phyloP scores from a whole-genome alignment of 2,113 vertebrate genomes.

The Pterocles orientalis region DNA sequence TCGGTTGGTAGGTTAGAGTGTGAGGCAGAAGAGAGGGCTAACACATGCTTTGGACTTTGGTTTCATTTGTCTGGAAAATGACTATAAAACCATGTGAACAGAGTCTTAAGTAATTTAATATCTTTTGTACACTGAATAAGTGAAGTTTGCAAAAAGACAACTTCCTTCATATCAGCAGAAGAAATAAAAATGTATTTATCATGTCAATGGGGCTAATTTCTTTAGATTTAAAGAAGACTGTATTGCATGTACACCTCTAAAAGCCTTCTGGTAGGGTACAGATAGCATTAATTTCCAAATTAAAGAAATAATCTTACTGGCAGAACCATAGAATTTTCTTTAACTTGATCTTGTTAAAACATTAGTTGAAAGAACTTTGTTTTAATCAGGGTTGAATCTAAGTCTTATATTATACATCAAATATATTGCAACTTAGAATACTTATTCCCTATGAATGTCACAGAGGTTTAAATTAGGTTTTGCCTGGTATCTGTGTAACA shows the following conservation, averaged over 20 bases:
- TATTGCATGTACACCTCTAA: neutral
- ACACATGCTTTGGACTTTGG: neutral
- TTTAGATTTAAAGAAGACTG: neutral
- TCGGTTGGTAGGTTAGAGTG: neutral
- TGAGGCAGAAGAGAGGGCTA: neutral
- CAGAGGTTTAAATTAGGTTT: neutral
- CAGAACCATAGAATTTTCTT: neutral
- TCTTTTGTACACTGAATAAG: neutral
- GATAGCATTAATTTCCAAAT: neutral
- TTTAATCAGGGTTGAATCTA: neutral
- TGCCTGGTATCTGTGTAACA: neutral
- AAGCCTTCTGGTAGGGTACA: neutral
- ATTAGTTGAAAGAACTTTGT: neutral
- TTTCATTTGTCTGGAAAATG: neutral
- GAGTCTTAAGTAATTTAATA: neutral
- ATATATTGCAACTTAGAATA: neutral
- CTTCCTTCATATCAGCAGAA: neutral
- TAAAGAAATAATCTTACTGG: neutral
- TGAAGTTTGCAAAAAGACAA: neutral
- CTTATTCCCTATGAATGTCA: neutral
- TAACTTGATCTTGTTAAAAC: neutral
- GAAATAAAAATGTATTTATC: slow-evolving; percentile 7
- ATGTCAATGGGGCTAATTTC: neutral
- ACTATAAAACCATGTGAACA: neutral
- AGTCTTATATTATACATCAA: neutral